These are phyloP conservation scores for Eupeodes corollae DNA, from an alignment of 1,140 invertebrate species.

Conservation along the genomic window DNA sequence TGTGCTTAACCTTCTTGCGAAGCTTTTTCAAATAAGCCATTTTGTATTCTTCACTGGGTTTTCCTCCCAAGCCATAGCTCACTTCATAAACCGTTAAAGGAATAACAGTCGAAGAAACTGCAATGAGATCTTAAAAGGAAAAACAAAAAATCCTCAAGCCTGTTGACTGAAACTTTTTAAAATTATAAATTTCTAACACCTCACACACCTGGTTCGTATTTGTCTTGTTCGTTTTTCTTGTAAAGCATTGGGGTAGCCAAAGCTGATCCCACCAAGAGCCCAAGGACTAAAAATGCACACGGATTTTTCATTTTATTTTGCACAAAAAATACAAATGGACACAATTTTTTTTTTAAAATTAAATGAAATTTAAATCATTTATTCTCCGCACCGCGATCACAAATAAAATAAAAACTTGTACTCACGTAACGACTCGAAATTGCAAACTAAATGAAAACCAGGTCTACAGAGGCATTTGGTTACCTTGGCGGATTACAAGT, in stretches of 20 bases:
- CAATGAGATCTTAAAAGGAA: conserved; percentile 42
- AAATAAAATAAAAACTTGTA: too few species aligned
- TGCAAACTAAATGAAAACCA: too few species aligned
- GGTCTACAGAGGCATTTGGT: too few species aligned
- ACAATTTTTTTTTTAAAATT: too few species aligned
- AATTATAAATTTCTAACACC: neutral
- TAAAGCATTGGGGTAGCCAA: conserved; percentile 24
- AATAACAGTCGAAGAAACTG: conserved; percentile 53
- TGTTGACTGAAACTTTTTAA: neutral
- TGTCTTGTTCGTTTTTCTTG: conserved; percentile 32
- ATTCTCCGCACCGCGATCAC: too few species aligned
- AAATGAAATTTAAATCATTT: too few species aligned
- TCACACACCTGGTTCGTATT: conserved; percentile 26
- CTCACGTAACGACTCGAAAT: too few species aligned
- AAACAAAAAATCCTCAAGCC: conserved; percentile 1
- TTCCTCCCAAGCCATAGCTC: conserved; percentile 30
- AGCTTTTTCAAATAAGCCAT: conserved; percentile 30
- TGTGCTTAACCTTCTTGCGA: conserved; percentile 27
- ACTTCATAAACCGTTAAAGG: conserved; percentile 49
- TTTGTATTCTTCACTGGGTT: conserved; percentile 33
- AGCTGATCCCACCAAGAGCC: conserved; percentile 7
- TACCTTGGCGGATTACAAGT: too few species aligned
- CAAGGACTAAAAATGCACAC: neutral
- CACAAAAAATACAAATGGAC: too few species aligned
- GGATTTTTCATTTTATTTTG: too few species aligned